Evolutionary conservation across 2,113 vertebrate genomes (phyloP), one percentile per base, ranked within the genome.

Genomic region (Tauraco erythrolophus): DNA sequence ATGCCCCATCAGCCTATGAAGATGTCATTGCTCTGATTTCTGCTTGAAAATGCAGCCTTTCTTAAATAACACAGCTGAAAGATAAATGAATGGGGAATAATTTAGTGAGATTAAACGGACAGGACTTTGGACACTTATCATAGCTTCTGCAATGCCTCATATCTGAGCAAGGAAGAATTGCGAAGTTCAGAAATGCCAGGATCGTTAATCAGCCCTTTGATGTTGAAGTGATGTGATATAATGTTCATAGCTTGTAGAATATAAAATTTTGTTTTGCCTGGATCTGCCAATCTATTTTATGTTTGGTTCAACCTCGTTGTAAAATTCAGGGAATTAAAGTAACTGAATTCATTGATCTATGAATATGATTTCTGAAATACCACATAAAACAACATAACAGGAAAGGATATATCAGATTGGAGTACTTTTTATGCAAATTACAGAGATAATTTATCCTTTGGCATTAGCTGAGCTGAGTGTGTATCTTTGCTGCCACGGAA

Each of bases 181-280:
- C 95, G 88, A 83, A 90, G 48, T 94, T 90, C 80, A 84, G 97
- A 97, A 96, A 97, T 88, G 95, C 92, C 96, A 96, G 97, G 93
- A 69, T 96, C 86, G 84, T 98, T 97, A 95, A 97, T 97, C 94
- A 95, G 84, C 45, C 60, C 57, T 50, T 28, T 10, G 80, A 79
- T 37, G 7, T 19, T 86, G 82, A 92, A 96, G 64, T 61, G 93
- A 95, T 91, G 35, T 91, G 95, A 69, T 88, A 95, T 66, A 94
- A 83, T 79, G 97, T 94, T 94, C 30, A 78, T 35, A 85, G 84
- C 78, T 61, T 96, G 97, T 95, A 91, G 97, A 98, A 95, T 60
- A 84, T 3, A 58, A 92, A 69, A 57, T 72, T 89, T 89, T 70
- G 19, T 92, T 96, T 94, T 94, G 45, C 71, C 61, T 79, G 5